Evolutionary conservation across 2,113 vertebrate species (phyloP), one percentile per base, ranked within the genome.

Genomic region (Gymnocephalus cernua): DNA sequence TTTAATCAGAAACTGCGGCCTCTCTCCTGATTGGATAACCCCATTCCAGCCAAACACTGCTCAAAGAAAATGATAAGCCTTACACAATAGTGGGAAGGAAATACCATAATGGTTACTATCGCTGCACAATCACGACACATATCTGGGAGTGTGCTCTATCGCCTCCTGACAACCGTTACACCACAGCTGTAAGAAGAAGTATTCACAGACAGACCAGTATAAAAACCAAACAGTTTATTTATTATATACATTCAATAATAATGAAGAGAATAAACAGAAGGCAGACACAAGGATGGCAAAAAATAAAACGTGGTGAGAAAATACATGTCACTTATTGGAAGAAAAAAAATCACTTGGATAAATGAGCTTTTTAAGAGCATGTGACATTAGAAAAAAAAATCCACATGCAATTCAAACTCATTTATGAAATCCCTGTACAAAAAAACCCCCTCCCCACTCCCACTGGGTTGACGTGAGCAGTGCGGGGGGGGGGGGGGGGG

Each of bases 161-260:
- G 16, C 6, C 73, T 58, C 16, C 54, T 45, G 74, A 54, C 63
- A 54, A 61, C 7, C n/a, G 7, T 2, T n/a, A n/a, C n/a, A n/a
- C n/a, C n/a, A n/a, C n/a, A n/a, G n/a, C n/a, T n/a, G n/a, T n/a
- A n/a, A n/a, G n/a, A n/a, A 88, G 21, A 86, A 90, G 19, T n/a
- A 47, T 50, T 32, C 81, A 71, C 61, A 87, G 58, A 71, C 61
- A 87, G 58, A 80, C 73, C 35, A 38, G 66, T 32, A 35, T 94
- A 95, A 95, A 94, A 95, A 94, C 93, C 92, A 94, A 94, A 95
- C 91, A 73, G 93, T 94, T 94, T 94, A 93, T 94, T 93, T 94
- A 94, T 93, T 95, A 95, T 94, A 91, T 95, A 94, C 94, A 95
- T 93, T 95, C 93, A 94, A 93, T 92, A 92, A 94, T 93, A 91